Evolutionary conservation across 2,888 invertebrate species (phyloP), one percentile per base, ranked within the genome.

Genomic region (Himalopsyche japonica): DNA sequence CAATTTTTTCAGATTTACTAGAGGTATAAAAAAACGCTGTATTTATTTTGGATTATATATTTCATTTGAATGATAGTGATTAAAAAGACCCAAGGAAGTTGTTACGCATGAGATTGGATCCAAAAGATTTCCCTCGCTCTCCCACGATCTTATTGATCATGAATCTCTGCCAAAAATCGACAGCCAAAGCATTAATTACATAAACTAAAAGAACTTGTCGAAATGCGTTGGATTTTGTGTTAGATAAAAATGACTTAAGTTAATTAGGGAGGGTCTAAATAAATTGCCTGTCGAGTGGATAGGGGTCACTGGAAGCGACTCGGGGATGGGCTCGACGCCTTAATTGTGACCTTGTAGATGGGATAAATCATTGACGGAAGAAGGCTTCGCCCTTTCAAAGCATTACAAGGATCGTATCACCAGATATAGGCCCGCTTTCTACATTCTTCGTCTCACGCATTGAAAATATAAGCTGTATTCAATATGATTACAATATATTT

Each of bases 231-330:
- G 27, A 70, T 70, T 70, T 27, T 27, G 70, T 70, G 70, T 70
- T 12, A 24, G 32, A 48, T 82, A 82, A 82, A 82, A 82, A 82
- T 82, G 77, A 82, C 37, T 76, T 82, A 82, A 82, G 82, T 82
- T 82, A 82, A 82, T 82, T 82, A 76, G 70, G 81, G 76, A 30
- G 20, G 76, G 76, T 32, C 47, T 80, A 49, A 49, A 64, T 34
- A 49, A 49, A 80, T 49, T 49, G 80, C 47, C 80, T 57, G 48
- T 48, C 48, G 32, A 30, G 70, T 70, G 70, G 6, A 27, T 27
- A 27, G 30, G 70, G 70, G 70, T 70, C 70, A 70, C 70, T 70
- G 27, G 30, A 30, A 70, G 27, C 15, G 70, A 15, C 27, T 15
- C 15, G 10, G 27, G 70, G 70, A 43, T 43, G 32, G 15, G 49